Evolutionary conservation across 2,888 invertebrate species (phyloP).

Genomic region (Tipula lateralis): DNA sequence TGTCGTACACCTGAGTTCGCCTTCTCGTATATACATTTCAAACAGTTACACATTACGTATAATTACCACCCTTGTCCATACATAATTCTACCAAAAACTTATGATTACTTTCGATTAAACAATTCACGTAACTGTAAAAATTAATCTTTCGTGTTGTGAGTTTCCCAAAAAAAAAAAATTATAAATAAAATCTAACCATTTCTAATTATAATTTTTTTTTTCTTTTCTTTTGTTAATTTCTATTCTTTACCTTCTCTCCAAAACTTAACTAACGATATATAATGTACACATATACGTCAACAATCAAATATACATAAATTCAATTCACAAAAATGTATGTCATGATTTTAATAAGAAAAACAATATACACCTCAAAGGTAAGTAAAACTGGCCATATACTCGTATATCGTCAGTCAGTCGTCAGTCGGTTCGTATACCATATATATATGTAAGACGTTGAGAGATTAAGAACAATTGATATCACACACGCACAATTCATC

Average conservation of each 20-base stretch:
- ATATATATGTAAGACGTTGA: conserved; percentile 3
- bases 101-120: not conserved
- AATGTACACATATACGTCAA: not conserved
- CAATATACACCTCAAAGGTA: not conserved
- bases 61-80: not conserved
- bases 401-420: not conserved
- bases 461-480: not conserved
- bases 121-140: not conserved
- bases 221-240: not conserved
- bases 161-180: not conserved
- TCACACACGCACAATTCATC: conserved; percentile 19
- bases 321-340: not conserved
- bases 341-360: not conserved
- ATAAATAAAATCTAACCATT: conserved; percentile 2
- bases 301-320: not conserved
- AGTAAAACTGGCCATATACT: not conserved
- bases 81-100: not conserved
- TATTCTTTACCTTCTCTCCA: not conserved
- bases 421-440: not conserved
- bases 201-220: conserved; percentile 1
- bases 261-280: not conserved
- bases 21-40: not conserved
- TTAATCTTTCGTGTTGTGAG: conserved; percentile 11
- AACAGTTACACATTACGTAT: not conserved
- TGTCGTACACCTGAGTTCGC: no score